Evolutionary conservation across 2,888 invertebrate genomes (phyloP), one percentile per base, ranked within the genome.

Genomic region (Amphipyra tragopoginis): DNA sequence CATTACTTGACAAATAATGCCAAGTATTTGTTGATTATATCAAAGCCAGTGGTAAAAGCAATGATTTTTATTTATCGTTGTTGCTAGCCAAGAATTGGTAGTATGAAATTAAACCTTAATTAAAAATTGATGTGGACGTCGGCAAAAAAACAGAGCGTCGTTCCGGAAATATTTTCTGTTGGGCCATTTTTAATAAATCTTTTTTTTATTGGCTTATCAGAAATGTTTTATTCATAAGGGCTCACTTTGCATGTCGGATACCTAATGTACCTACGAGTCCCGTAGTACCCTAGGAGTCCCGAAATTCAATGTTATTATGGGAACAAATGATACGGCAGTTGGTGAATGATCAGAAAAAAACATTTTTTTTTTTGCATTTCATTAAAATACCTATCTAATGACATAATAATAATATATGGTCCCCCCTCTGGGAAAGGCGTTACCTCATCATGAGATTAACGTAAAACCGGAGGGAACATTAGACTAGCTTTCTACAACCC

Each of bases 21-120:
- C 13, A 5, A 1, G 2, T 7, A 40, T 45, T 38, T 21, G 14
- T 47, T 13, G 6, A 34, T 48, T 34, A 9, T 7, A 26, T 48
- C 5, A 21, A 43, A 43, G 29, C 8, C 10, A 33, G 1, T 8
- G 2, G 5, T 14, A 21, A 36, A 45, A 51, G 9, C 1, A 2
- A 9, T 10, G 2, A 21, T 29, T 15, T 40, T 8, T 33, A 26
- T 52, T 49, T 34, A 42, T 45, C 45, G 13, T 33, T 5, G 14
- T 13, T 44, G 15, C 13, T 2, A 29, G n/a, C 8, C 33, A 8
- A 9, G 15, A 6, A 45, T 45, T 45, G 40, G 26, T 7, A 29
- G 5, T 34, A 9, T 36, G 10, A 8, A 43, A 58, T 51, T 51
- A 43, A 43, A 44, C 13, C 40, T n/a, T 33, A 1, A 11, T 13